Base-by-base conservation (phyloP, 1,140 invertebrate species). In the Apis laboriosa region DNA sequence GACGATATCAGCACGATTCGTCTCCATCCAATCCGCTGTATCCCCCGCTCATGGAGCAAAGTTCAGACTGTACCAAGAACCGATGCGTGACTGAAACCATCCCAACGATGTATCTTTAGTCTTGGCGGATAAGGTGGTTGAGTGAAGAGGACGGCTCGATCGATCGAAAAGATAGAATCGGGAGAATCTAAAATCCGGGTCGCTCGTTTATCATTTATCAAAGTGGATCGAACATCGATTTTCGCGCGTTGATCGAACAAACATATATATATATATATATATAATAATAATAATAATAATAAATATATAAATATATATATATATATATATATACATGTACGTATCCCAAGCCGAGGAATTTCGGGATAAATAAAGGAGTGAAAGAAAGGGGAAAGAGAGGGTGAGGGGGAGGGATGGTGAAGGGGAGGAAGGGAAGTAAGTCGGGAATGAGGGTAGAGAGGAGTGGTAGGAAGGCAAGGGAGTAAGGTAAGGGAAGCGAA, bases 91-190 rank as follows among this genome's bases (percentile, higher is more conserved):
- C 87, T 87, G 34, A 88, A 86, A 83, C 87, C 88, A 91, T 86
- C 88, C n/a, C 78, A 90, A 90, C 88, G 87, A 90, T 88, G 90
- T 83, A 90, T 90, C 90, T 91, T 90, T 91, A 92, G 91, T 93
- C 92, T 90, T 85, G 88, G 90, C 87, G 86, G 88, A 90, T 86
- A 87, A 85, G 84, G 75, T 77, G 84, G 51, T 67, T 71, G 76
- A 58, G 28, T 63, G 24, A 43, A 43, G 34, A 43, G 5, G 34
- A 43, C 34, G 34, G 71, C 60, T 75, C 56, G 60, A 73, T 56
- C 24, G 24, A n/a, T 9, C 28, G 55, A 76, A 34, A 72, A 17
- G 24, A 21, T 21, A 8, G 43, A 15, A 49, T 24, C 34, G 0
- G 49, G 5, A 5, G 17, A 12, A 21, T 21, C 19, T 17, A 21